A percentile compares a stretch with the other conserved stretches of the same genome.
These are phyloP conservation scores for Urocyon cinereoargenteus DNA, from an alignment of 2,797 vertebrate species.

Conservation along the genomic window DNA sequence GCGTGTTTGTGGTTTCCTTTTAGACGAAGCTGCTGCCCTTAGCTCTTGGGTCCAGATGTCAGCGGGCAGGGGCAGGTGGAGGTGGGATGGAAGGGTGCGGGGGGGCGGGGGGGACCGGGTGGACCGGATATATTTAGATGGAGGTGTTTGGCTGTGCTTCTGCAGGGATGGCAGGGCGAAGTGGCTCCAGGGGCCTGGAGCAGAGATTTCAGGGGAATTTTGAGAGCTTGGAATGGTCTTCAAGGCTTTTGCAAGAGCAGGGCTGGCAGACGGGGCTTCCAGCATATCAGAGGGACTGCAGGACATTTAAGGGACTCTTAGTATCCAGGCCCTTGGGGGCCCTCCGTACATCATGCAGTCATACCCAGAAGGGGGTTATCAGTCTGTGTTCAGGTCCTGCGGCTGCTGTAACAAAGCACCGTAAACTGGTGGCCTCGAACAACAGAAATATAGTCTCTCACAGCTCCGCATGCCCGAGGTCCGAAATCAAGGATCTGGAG, in stretches of 20 bases:
- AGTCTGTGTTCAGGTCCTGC: rapidly evolving
- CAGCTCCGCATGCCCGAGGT: neutral
- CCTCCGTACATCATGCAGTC: rapidly evolving
- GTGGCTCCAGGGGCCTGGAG: neutral
- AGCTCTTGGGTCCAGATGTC: slow-evolving; percentile 82
- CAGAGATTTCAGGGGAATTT: neutral
- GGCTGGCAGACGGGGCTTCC: neutral
- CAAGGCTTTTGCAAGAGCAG: neutral
- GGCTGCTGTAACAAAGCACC: rapidly evolving
- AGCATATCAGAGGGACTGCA: rapidly evolving
- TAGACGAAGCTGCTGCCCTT: slow-evolving; percentile 86
- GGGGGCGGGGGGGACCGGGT: rapidly evolving
- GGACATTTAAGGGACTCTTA: rapidly evolving
- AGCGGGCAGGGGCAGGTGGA: slow-evolving; percentile 60
- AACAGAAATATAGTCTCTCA: rapidly evolving
- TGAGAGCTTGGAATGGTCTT: neutral
- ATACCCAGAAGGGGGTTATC: rapidly evolving
- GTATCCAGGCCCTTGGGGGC: rapidly evolving
- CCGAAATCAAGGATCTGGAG: neutral
- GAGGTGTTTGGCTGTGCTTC: neutral
- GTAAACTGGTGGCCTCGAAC: rapidly evolving
- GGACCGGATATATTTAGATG: neutral
- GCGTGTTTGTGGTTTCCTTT: slow-evolving; percentile 87
- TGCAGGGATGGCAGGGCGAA: too few species aligned
- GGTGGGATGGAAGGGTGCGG: neutral